Evolutionary conservation across 2,797 vertebrate genomes (phyloP), one percentile per base, ranked within the genome.

Genomic region (Diplodus puntazzo): DNA sequence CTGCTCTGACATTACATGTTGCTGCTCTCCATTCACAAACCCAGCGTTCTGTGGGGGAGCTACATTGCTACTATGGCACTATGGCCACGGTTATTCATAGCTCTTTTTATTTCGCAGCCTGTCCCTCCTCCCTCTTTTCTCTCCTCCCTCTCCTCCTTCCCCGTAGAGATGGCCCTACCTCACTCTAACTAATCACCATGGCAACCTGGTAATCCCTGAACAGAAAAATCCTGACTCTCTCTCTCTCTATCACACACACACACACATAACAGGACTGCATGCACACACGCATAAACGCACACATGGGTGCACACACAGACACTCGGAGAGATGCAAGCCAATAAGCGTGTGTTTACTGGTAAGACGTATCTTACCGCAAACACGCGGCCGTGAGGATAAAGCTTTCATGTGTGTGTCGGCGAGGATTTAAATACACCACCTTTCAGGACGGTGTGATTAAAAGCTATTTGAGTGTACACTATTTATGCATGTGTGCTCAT

Each of bases 201-300:
- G 94, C 94, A 95, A 94, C 94, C 87, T 85, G 87, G 89, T 93
- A 95, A 95, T 95, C 92, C 90, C 91, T 91, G 90, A 92, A 93
- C 88, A 92, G 83, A 88, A 86, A 90, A 87, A 92, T 75, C 80
- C 81, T 69, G 80, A 83, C 76, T 83, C 63, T 17, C 65, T 67
- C 43, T 71, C 57, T 34, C 42, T 43, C 46, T 30, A 39, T 17
- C 46, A 79, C 77, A 72, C 49, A 78, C 62, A 74, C 25, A 65
- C 16, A 64, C 63, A 75, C 61, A 52, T 39, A 71, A 55, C 73
- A 63, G 63, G 46, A 59, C 68, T 75, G 63, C 59, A 71, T 62
- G 49, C 68, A 83, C 80, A 64, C 75, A 79, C 67, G 21, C 67
- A 71, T 50, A 45, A 52, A 72, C 42, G 48, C 76, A 82, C 82